Conservation (phyloP, 1,140 invertebrate species). For the Microplitis mediator region DNA sequence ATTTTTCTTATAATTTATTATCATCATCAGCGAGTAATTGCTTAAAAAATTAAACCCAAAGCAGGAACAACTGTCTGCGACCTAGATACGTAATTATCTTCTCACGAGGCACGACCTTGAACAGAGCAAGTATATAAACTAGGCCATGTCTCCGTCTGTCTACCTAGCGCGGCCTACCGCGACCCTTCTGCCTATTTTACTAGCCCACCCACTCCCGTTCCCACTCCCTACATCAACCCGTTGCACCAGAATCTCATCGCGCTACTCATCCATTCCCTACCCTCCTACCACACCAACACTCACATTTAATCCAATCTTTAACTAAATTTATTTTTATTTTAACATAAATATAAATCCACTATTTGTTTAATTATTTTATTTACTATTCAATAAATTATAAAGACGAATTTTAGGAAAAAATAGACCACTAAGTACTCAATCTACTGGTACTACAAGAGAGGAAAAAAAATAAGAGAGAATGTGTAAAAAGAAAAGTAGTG, state of each 20-base stretch:
- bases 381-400: background rate
- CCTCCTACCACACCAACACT: slow-evolving; percentile 1
- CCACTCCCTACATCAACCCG: background rate
- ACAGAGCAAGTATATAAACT: slow-evolving; percentile 47
- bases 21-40: too few relatives aligned
- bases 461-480: too few relatives aligned
- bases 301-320: background rate
- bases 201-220: background rate
- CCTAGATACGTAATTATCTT: slow-evolving; percentile 54
- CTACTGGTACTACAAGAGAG: background rate
- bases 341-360: too few relatives aligned
- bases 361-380: too few relatives aligned
- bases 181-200: slow-evolving; percentile 35
- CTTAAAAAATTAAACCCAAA: background rate
- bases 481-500: background rate
- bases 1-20: too few relatives aligned
- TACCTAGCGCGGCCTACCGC: slow-evolving; percentile 34
- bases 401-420: background rate
- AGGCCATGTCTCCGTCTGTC: slow-evolving; percentile 49
- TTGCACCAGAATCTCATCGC: background rate
- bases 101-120: slow-evolving; percentile 49
- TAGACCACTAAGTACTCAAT: background rate
- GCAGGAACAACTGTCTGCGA: slow-evolving; percentile 43
- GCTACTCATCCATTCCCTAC: background rate
- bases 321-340: too few relatives aligned